Evolutionary conservation across 2,888 invertebrate genomes (phyloP).

Genomic region (Drosophila limbata): DNA sequence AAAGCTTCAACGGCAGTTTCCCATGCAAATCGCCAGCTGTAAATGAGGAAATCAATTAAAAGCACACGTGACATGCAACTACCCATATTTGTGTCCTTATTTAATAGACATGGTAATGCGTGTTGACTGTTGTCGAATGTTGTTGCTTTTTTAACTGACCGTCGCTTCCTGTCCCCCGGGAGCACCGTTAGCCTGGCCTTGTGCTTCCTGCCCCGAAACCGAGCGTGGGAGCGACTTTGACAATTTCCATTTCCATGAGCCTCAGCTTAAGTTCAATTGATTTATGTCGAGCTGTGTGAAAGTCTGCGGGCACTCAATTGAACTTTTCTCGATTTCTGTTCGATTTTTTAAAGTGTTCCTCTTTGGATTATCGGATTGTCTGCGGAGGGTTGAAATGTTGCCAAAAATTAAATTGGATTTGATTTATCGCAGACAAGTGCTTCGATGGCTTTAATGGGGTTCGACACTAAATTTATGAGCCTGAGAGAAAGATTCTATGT

Average conservation of each 20-base stretch:
- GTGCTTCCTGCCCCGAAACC: slow-evolving; percentile 48
- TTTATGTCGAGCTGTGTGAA: slow-evolving; percentile 59
- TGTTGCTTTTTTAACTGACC: slow-evolving; percentile 43
- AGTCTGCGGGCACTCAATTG: slow-evolving; percentile 70
- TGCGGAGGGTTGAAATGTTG: slow-evolving; percentile 38
- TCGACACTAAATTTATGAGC: slow-evolving; percentile 43
- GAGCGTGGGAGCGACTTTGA: slow-evolving; percentile 66
- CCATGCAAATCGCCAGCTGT: slow-evolving; percentile 68
- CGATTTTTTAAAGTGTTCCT: slow-evolving; percentile 38
- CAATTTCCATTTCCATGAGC: slow-evolving; percentile 37
- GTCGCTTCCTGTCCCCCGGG: slow-evolving; percentile 64
- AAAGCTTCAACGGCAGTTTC: slow-evolving; percentile 53
- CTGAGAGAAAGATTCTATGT: slow-evolving; percentile 13
- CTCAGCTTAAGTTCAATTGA: slow-evolving; percentile 62
- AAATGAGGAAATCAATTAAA: slow-evolving; percentile 66
- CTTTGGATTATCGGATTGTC: slow-evolving; percentile 47
- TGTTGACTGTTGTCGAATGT: not conserved
- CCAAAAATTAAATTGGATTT: slow-evolving; percentile 65
- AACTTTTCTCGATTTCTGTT: slow-evolving; percentile 48
- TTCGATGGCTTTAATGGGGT: slow-evolving; percentile 26
- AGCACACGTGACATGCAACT: slow-evolving; percentile 67
- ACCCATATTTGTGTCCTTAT: slow-evolving; percentile 60
- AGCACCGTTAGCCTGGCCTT: slow-evolving; percentile 62
- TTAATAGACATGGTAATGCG: slow-evolving; percentile 8
- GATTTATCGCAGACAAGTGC: slow-evolving; percentile 73